phyloP scores from a whole-genome alignment of 2,113 vertebrate genomes.

The Notothenia coriiceps region DNA sequence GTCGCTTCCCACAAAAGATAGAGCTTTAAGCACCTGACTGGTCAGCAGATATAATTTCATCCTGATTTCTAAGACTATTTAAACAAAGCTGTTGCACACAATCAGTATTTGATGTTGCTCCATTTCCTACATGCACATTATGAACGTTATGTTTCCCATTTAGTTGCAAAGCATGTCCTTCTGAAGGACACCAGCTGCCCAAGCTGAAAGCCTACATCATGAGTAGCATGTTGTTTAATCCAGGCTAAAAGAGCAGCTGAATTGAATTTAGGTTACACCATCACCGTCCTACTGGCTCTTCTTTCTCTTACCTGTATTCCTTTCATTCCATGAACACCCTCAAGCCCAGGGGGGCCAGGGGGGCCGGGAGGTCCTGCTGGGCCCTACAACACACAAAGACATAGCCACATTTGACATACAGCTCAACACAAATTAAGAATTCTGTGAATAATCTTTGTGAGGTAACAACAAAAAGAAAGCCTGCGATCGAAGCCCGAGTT shows the following conservation, averaged over 20 bases:
- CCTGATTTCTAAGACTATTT: constrained; percentile 23
- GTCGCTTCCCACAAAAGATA: constrained; percentile 51
- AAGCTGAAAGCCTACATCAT: constrained; percentile 65
- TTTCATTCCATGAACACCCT: constrained; percentile 86
- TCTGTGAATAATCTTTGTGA: constrained; percentile 27
- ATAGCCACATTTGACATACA: constrained; percentile 5
- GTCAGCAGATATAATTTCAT: constrained; percentile 56
- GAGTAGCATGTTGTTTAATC: constrained; percentile 55
- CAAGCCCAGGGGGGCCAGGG: constrained; percentile 90
- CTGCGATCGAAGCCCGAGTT: constrained; percentile 38
- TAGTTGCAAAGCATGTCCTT: constrained; percentile 66
- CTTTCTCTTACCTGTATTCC: constrained; percentile 88
- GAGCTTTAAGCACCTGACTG: constrained; percentile 57
- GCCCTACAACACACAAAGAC: constrained; percentile 82
- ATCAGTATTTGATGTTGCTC: constrained; percentile 19
- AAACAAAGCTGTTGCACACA: constrained; percentile 33
- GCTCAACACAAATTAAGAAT: neutral
- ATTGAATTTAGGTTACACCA: constrained; percentile 37
- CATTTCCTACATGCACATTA: constrained; percentile 67
- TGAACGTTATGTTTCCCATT: constrained; percentile 25
- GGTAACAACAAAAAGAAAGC: constrained; percentile 11
- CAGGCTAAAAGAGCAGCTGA: constrained; percentile 54
- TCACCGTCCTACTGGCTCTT: constrained; percentile 13
- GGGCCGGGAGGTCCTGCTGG: constrained; percentile 88
- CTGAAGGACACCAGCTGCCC: constrained; percentile 47